These are phyloP conservation scores for Trimorus sp. DNA, from an alignment of 2,888 invertebrate species.

Conservation along the genomic window DNA sequence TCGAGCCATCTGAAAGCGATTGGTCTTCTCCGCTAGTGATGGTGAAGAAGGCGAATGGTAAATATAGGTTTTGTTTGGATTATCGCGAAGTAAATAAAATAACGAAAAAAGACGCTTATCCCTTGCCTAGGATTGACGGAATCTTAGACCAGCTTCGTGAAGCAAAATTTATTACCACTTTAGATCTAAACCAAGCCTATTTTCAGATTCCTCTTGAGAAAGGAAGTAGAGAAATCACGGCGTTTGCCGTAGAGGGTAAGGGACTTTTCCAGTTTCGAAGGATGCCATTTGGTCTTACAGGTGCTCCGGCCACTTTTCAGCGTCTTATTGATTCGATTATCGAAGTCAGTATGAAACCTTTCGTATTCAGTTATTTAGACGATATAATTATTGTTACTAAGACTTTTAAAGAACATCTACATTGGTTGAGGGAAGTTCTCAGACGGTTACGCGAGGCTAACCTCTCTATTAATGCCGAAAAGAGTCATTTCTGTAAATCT, in stretches of 20 bases:
- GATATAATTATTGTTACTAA: background rate
- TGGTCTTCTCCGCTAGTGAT: background rate
- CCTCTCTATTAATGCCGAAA: background rate
- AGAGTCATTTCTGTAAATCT: background rate
- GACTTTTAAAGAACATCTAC: background rate
- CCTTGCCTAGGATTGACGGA: background rate
- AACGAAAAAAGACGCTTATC: background rate
- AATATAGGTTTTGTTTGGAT: slow-evolving; percentile 1
- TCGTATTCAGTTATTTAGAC: background rate
- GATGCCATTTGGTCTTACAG: background rate
- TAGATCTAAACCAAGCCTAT: background rate
- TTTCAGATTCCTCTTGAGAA: background rate
- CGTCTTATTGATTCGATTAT: background rate
- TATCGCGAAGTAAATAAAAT: background rate
- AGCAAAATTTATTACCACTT: background rate
- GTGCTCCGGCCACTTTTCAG: background rate
- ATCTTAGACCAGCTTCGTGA: background rate
- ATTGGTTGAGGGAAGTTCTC: background rate
- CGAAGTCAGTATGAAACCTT: background rate
- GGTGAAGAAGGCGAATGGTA: background rate
- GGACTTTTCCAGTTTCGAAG: background rate
- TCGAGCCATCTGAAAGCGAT: background rate
- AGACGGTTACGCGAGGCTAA: background rate
- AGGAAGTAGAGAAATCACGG: background rate
- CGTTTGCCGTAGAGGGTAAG: background rate